These are phyloP conservation scores for Leucopsar rothschildi DNA, from an alignment of 2,113 vertebrate genomes.

Conservation along the genomic window DNA sequence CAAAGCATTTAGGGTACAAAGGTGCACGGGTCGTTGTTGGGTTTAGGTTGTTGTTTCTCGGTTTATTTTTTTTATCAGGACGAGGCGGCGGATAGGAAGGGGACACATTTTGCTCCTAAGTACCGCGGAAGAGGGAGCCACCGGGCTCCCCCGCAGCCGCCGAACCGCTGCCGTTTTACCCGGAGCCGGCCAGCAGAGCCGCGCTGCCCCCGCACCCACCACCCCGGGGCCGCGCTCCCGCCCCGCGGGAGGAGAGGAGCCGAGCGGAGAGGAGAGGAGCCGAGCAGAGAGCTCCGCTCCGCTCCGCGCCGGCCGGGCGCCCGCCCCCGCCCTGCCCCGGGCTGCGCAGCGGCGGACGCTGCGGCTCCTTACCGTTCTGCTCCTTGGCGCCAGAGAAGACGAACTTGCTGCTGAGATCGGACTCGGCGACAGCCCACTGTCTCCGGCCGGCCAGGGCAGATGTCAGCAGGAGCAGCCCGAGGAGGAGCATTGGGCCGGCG, in stretches of 20 bases:
- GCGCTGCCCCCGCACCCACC: conserved; percentile 18
- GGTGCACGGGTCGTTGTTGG: not conserved
- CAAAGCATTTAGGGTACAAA: not conserved
- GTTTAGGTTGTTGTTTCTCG: not conserved
- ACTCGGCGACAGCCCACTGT: conserved; percentile 84
- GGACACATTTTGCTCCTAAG: not conserved
- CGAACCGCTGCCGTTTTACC: not conserved
- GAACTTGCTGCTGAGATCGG: conserved; percentile 87
- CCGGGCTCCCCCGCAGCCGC: not conserved
- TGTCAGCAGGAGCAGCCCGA: conserved; percentile 88
- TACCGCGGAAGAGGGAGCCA: not conserved
- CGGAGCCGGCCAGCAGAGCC: not conserved
- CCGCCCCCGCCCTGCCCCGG: not conserved
- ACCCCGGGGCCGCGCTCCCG: not conserved
- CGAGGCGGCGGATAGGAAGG: not conserved
- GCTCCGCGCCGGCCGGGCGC: not conserved
- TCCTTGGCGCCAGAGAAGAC: conserved; percentile 86
- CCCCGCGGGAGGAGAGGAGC: not conserved
- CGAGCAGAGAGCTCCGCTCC: not conserved
- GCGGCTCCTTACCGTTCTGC: conserved; percentile 83
- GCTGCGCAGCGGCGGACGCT: not conserved
- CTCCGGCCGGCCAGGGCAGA: conserved; percentile 84
- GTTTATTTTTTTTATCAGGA: not conserved
- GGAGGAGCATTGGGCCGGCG: conserved; percentile 94
- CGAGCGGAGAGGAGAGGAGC: not conserved